These are phyloP conservation scores for Mastigias papua DNA, from an alignment of 30 jellyfish, hydroid and myxozoan species.

Conservation along the genomic window DNA sequence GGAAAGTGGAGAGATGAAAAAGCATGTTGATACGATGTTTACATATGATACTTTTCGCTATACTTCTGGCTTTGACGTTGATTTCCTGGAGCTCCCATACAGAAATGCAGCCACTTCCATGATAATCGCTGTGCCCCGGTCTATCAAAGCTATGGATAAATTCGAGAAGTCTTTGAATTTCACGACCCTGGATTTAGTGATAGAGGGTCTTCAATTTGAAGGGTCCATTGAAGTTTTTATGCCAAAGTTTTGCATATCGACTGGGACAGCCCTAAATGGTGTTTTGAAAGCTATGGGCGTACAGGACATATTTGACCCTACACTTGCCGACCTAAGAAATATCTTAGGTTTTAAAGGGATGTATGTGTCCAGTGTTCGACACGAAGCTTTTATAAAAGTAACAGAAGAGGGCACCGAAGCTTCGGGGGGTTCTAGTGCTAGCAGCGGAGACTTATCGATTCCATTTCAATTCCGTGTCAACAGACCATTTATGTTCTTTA, in stretches of 20 bases:
- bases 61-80: conserved; percentile 11
- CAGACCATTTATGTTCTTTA: conserved; percentile 81
- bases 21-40: conserved; percentile 81
- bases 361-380: conserved; percentile 76
- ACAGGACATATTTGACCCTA: conserved; percentile 66
- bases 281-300: conserved; percentile 72
- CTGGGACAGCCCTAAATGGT: conserved; percentile 11
- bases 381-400: conserved; percentile 84
- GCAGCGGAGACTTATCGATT: conserved; percentile 20
- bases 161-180: conserved; percentile 47
- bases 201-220: not conserved
- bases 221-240: conserved; percentile 38
- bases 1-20: not conserved
- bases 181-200: not conserved
- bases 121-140: conserved; percentile 74
- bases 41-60: conserved; percentile 28
- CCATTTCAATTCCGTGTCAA: conserved; percentile 62
- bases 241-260: conserved; percentile 77
- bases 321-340: conserved; percentile 73
- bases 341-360: conserved; percentile 74
- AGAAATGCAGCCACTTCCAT: conserved; percentile 43
- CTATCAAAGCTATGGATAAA: conserved; percentile 19
- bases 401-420: conserved; percentile 93
- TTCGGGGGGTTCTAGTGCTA: conserved; percentile 79
- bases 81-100: conserved; percentile 77